Percentiles rank a stretch among this genome's conserved stretches.
Conservation (phyloP, 2,113 vertebrate genomes). For the Panthera uncia region DNA sequence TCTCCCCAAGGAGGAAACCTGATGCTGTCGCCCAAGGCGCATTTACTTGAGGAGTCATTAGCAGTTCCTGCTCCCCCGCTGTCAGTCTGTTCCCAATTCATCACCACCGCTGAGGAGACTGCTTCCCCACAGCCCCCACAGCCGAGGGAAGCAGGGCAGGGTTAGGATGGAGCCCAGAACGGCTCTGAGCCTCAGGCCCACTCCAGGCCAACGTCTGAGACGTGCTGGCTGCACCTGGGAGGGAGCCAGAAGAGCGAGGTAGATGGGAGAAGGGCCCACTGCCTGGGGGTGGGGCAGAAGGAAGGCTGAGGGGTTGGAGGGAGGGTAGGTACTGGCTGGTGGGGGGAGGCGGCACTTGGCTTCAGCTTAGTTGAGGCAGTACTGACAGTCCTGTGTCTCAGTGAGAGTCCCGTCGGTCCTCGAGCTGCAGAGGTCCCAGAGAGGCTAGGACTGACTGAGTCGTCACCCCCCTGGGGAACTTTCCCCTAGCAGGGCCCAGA, state of each 20-base stretch:
- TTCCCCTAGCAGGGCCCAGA: neutral
- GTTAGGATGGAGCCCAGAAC: neutral
- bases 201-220: neutral
- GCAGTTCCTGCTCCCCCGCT: slow-evolving; percentile 64
- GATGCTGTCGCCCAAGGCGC: slow-evolving; percentile 49
- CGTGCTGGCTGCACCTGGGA: neutral
- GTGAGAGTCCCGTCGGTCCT: neutral
- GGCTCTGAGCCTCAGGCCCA: neutral
- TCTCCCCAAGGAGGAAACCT: neutral
- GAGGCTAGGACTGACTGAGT: neutral
- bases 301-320: neutral
- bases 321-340: neutral
- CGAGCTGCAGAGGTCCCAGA: neutral
- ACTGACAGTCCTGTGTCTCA: neutral
- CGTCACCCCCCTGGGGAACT: neutral
- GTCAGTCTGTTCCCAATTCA: slow-evolving; percentile 55
- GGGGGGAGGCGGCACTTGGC: neutral
- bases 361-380: neutral
- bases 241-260: neutral
- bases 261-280: rapidly evolving
- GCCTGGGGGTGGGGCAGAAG: rapidly evolving
- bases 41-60: slow-evolving; percentile 60
- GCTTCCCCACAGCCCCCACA: neutral
- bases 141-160: neutral
- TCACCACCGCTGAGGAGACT: neutral